These are phyloP conservation scores for Lanistes nyassanus DNA, from an alignment of 1,140 invertebrate species.

Conservation along the genomic window DNA sequence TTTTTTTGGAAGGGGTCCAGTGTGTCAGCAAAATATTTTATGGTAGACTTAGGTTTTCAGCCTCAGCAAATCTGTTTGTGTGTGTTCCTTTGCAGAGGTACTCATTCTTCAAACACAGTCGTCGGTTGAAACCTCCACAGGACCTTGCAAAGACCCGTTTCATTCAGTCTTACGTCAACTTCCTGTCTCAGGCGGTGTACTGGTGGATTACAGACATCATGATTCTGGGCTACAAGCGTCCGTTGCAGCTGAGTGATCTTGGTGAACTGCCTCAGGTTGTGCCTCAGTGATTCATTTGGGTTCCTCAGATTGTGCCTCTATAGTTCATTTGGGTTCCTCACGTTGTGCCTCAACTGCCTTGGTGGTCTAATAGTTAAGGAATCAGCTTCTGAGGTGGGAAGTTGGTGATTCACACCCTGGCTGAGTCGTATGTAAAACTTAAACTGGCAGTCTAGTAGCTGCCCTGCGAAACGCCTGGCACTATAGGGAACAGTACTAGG, in stretches of 20 bases:
- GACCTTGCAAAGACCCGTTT: slow-evolving; percentile 59
- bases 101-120: slow-evolving; percentile 54
- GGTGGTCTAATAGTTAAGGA: too few species aligned
- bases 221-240: slow-evolving; percentile 74
- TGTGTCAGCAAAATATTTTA: too few species aligned
- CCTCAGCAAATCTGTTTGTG: slow-evolving; percentile 12
- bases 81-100: slow-evolving; percentile 58
- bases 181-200: slow-evolving; percentile 79
- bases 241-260: slow-evolving; percentile 77
- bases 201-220: slow-evolving; percentile 81
- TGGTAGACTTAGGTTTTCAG: not conserved
- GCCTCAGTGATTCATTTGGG: slow-evolving; percentile 20
- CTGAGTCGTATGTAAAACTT: not conserved
- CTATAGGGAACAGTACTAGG: too few species aligned
- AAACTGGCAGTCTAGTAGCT: too few species aligned
- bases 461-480: too few species aligned
- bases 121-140: slow-evolving; percentile 43
- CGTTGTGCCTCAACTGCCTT: too few species aligned
- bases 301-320: slow-evolving; percentile 61
- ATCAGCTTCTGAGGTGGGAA: too few species aligned
- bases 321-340: slow-evolving; percentile 29
- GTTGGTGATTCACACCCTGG: too few species aligned
- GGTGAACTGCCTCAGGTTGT: slow-evolving; percentile 75
- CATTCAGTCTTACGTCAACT: slow-evolving; percentile 72
- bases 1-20: too few species aligned